phyloP scores from a whole-genome alignment of 53 echinoderm and acorn worm genomes.

The Paracentrotus lividus region DNA sequence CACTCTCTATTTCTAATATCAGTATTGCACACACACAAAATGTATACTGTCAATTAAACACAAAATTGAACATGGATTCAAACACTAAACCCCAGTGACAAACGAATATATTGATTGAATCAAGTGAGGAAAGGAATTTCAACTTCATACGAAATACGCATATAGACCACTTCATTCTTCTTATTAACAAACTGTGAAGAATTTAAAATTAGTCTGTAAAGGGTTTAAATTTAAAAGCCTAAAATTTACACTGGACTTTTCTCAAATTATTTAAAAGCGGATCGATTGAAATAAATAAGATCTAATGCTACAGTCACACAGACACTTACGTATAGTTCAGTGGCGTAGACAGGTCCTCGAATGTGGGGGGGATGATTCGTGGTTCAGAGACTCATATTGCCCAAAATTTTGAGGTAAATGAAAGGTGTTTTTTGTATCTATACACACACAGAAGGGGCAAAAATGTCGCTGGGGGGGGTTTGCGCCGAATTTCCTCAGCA shows the following conservation, averaged over 20 bases:
- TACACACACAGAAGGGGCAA: no score
- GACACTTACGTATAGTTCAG: no score
- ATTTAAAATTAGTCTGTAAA: neutral
- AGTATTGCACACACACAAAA: slow-evolving; percentile 66
- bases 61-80: slow-evolving; percentile 9
- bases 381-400: no score
- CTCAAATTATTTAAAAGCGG: neutral
- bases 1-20: neutral
- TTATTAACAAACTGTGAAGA: neutral
- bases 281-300: neutral
- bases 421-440: no score
- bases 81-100: neutral
- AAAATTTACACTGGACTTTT: neutral
- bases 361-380: no score
- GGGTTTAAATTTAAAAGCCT: neutral
- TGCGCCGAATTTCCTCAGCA: no score
- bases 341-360: no score
- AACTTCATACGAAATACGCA: slow-evolving; percentile 19
- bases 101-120: slow-evolving; percentile 24
- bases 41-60: slow-evolving; percentile 62
- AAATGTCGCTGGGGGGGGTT: no score
- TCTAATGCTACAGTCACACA: no score
- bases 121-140: neutral
- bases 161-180: no score
- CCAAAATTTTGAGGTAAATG: no score